These are phyloP conservation scores for Diadema setosum DNA, from an alignment of 35 echinoderm and acorn worm genomes.

Conservation along the genomic window DNA sequence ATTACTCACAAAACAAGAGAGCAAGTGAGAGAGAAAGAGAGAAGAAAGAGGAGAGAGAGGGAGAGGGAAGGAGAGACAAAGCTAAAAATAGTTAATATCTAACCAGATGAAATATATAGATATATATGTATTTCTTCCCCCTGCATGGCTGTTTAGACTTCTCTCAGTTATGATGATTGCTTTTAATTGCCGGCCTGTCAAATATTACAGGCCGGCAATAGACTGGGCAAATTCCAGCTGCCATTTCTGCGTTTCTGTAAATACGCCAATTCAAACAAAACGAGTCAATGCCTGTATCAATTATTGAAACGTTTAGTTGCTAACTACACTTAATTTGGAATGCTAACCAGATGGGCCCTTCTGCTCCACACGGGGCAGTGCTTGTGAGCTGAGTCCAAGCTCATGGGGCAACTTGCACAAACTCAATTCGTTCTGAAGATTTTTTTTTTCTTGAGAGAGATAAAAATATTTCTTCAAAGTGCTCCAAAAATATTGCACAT, in stretches of 20 bases:
- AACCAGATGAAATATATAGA: neutral
- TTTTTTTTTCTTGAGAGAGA: no score
- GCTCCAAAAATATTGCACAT: no score
- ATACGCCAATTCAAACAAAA: constrained; percentile 23
- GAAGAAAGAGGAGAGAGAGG: neutral
- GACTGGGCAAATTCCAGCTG: constrained; percentile 14
- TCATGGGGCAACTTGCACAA: no score
- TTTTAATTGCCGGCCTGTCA: neutral
- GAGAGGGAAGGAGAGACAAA: neutral
- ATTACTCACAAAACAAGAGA: neutral
- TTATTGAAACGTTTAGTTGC: constrained; percentile 12
- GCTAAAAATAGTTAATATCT: neutral
- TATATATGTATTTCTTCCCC: no score
- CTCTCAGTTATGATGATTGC: constrained; percentile 1
- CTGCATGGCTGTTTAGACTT: no score
- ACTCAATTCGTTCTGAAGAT: no score
- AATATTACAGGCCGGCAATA: neutral
- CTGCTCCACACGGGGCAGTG: no score
- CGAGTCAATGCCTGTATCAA: constrained; percentile 18
- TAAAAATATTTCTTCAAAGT: no score
- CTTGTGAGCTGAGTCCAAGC: no score
- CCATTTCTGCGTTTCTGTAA: constrained; percentile 16
- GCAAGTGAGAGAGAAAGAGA: neutral
- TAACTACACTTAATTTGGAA: no score
- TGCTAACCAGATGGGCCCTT: no score